Conservation (phyloP, 1,140 invertebrate species). For the Platyscapa corneri region DNA sequence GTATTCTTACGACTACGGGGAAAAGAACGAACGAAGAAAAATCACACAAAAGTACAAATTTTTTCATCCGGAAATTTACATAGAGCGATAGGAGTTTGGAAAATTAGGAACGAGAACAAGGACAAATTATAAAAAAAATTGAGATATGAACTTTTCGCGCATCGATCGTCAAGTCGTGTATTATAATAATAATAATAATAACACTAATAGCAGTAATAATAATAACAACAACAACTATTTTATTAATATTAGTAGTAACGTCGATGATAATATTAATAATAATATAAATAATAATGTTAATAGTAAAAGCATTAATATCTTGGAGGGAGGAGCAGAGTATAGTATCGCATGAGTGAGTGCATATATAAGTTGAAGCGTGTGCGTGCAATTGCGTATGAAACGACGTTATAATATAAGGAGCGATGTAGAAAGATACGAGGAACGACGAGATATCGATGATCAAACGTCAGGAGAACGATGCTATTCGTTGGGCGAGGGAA, state of each 20-base stretch:
- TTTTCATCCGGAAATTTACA: slow-evolving; percentile 44
- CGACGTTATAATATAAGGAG: slow-evolving; percentile 21
- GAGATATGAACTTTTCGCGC: slow-evolving; percentile 45
- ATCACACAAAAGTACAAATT: slow-evolving; percentile 50
- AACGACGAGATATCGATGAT: neutral
- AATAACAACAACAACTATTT: neutral
- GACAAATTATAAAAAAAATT: slow-evolving; percentile 36
- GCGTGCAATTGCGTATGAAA: slow-evolving; percentile 36
- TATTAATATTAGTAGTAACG: neutral
- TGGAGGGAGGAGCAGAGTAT: slow-evolving; percentile 16
- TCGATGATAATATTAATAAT: slow-evolving; percentile 21
- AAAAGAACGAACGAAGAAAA: slow-evolving; percentile 20
- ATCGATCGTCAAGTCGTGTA: slow-evolving; percentile 48
- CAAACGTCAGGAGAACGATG: slow-evolving; percentile 23
- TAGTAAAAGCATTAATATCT: slow-evolving; percentile 30
- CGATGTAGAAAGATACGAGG: slow-evolving; percentile 9
- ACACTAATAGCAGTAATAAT: slow-evolving; percentile 30
- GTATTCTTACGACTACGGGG: neutral
- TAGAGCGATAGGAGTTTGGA: slow-evolving; percentile 32
- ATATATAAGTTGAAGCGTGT: slow-evolving; percentile 15
- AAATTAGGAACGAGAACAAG: slow-evolving; percentile 12
- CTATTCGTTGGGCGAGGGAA: neutral
- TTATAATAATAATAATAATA: slow-evolving; percentile 41
- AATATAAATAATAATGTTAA: slow-evolving; percentile 19
- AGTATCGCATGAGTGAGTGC: slow-evolving; percentile 21